Conservation (phyloP, 2,888 invertebrate species). For the Stenoptilia bipunctidactyla region DNA sequence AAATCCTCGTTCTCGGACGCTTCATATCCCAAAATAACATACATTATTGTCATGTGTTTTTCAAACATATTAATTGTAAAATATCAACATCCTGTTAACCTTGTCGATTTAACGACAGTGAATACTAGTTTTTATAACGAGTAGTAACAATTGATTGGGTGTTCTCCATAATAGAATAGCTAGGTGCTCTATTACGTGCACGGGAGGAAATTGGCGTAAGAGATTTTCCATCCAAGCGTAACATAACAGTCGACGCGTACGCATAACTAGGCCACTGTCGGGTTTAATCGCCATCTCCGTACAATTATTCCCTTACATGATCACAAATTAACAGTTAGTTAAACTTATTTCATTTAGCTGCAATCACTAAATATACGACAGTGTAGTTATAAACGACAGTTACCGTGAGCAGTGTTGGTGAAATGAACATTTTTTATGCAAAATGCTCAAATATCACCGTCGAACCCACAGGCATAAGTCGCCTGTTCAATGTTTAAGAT, state of each 20-base stretch:
- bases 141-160: not conserved
- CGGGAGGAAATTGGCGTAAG: conserved; percentile 17
- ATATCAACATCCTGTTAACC: too few species aligned
- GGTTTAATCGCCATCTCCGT: conserved; percentile 19
- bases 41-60: too few species aligned
- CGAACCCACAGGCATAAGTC: conserved; percentile 65
- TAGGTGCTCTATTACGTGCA: conserved; percentile 10
- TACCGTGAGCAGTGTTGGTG: conserved; percentile 33
- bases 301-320: conserved; percentile 19
- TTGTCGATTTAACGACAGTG: too few species aligned
- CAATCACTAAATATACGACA: too few species aligned
- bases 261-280: conserved; percentile 26
- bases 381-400: conserved; percentile 3
- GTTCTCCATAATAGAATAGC: conserved; percentile 3
- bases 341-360: too few species aligned
- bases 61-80: too few species aligned
- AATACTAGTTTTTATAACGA: too few species aligned
- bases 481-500: conserved; percentile 61
- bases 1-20: too few species aligned
- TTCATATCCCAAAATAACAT: too few species aligned
- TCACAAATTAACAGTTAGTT: conserved; percentile 24
- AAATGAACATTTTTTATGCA: conserved; percentile 64
- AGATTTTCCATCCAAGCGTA: conserved; percentile 30
- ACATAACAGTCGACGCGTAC: conserved; percentile 34
- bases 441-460: conserved; percentile 70